A percentile compares a stretch with the other conserved stretches of the same genome.
These are phyloP conservation scores for Argyrosomus regius DNA, from an alignment of 2,797 vertebrate genomes.

Conservation along the genomic window DNA sequence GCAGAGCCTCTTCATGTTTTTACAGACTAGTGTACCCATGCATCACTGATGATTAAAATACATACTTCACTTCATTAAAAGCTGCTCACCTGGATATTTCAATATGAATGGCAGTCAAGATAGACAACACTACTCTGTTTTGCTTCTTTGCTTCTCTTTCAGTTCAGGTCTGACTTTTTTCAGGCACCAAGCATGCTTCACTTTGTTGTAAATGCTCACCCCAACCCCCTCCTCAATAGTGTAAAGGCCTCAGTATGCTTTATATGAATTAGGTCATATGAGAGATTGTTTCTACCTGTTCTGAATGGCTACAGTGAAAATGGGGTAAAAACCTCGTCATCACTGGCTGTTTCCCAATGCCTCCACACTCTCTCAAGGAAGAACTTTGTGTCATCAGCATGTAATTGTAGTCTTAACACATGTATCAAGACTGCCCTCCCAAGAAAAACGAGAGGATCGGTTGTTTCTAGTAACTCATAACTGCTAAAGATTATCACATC, in stretches of 20 bases:
- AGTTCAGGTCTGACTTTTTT: constrained; percentile 8
- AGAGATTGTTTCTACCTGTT: neutral
- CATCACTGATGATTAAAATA: constrained; percentile 37
- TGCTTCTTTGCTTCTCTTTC: neutral
- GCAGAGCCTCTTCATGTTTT: constrained; percentile 30
- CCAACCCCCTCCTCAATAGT: neutral
- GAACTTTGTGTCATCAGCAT: neutral
- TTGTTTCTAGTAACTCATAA: neutral
- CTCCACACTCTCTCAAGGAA: neutral
- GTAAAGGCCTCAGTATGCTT: neutral
- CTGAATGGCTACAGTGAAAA: neutral
- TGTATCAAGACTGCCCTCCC: neutral
- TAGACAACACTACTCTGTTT: neutral
- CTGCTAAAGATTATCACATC: too few species aligned
- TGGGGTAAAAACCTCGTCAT: too few species aligned
- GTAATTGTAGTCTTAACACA: neutral
- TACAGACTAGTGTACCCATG: constrained; percentile 18
- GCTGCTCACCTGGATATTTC: constrained; percentile 13
- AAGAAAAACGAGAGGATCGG: neutral
- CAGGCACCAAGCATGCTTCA: neutral
- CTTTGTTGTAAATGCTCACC: neutral
- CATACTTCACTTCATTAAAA: constrained; percentile 31
- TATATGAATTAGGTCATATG: neutral
- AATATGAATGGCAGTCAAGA: constrained; percentile 12
- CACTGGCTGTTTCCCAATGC: neutral